These are phyloP conservation scores for Petrosia ficiformis DNA, from an alignment of 37 sponge, comb jelly and placozoan genomes.

Conservation along the genomic window DNA sequence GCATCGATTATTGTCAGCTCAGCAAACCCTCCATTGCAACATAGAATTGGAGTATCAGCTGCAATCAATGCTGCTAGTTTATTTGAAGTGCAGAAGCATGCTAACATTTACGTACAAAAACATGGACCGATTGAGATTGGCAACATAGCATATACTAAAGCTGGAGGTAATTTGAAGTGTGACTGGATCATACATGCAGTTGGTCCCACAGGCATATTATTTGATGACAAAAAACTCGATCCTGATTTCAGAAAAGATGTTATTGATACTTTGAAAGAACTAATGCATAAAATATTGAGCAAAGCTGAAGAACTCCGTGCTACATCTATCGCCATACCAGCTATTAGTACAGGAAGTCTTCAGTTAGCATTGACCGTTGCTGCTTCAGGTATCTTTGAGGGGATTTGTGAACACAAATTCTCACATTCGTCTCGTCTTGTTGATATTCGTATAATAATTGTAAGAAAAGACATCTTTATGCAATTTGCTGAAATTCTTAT, in stretches of 20 bases:
- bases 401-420: not conserved
- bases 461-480: not conserved
- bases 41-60: conserved; percentile 60
- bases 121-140: conserved; percentile 25
- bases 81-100: conserved; percentile 33
- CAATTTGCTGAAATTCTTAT: not conserved
- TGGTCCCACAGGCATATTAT: conserved; percentile 31
- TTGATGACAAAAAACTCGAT: not conserved
- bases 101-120: conserved; percentile 8
- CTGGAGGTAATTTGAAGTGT: conserved; percentile 57
- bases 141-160: conserved; percentile 32
- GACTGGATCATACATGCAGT: conserved; percentile 64
- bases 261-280: not conserved
- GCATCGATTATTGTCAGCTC: conserved; percentile 71
- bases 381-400: not conserved
- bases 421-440: not conserved
- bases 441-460: not conserved
- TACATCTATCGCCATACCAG: conserved; percentile 66
- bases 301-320: conserved; percentile 17
- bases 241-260: conserved; percentile 1
- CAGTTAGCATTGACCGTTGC: not conserved
- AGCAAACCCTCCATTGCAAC: conserved; percentile 48
- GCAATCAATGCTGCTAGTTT: conserved; percentile 59
- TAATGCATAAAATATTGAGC: conserved; percentile 8
- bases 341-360: conserved; percentile 64